Evolutionary conservation across 2,797 vertebrate genomes (phyloP).

Genomic region (Poeciliopsis presidionis): DNA sequence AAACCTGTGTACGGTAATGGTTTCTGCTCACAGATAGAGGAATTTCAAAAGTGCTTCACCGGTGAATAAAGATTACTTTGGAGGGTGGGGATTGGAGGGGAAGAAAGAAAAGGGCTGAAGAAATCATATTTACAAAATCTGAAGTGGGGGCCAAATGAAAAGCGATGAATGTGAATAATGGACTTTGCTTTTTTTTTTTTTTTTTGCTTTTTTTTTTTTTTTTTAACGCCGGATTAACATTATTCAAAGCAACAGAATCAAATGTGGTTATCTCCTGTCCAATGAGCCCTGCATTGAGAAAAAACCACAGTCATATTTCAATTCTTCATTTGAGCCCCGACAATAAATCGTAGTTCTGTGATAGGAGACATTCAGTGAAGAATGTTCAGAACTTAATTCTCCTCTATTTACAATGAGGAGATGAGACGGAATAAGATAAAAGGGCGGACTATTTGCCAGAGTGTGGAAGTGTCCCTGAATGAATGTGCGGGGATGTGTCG

Average conservation of each 20-base stretch:
- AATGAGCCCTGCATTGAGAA: conserved; percentile 72
- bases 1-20: conserved; percentile 82
- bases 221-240: conserved; percentile 72
- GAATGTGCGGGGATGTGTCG: conserved; percentile 61
- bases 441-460: conserved; percentile 71
- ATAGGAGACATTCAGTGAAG: conserved; percentile 75
- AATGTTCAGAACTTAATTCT: conserved; percentile 81
- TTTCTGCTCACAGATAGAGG: conserved; percentile 78
- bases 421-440: conserved; percentile 79
- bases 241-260: conserved; percentile 82
- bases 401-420: conserved; percentile 82
- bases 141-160: conserved; percentile 77
- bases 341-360: conserved; percentile 78
- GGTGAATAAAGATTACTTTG: conserved; percentile 79
- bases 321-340: conserved; percentile 75
- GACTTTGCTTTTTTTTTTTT: conserved; percentile 54
- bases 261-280: conserved; percentile 81
- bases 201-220: conserved; percentile 31
- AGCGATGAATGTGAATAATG: conserved; percentile 77
- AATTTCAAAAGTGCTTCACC: conserved; percentile 81
- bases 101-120: conserved; percentile 31
- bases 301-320: conserved; percentile 73
- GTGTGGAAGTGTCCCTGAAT: conserved; percentile 64
- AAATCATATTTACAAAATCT: conserved; percentile 85
- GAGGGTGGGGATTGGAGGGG: conserved; percentile 28